These are phyloP conservation scores for Epirrita christyi DNA, from an alignment of 2,888 invertebrate genomes.

Conservation along the genomic window DNA sequence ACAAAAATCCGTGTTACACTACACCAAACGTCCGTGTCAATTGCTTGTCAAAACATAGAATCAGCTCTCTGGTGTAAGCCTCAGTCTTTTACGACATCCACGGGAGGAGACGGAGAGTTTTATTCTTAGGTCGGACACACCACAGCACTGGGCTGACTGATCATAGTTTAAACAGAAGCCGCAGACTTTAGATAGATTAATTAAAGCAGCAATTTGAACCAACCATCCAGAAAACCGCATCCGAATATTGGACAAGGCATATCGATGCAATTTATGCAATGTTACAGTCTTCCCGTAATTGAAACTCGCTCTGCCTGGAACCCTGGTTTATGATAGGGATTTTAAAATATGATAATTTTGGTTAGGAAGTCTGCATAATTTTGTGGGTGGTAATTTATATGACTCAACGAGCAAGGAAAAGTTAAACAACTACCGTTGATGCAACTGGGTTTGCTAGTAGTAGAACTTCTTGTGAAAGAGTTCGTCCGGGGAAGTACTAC, in stretches of 20 bases:
- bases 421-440: background rate
- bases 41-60: too few relatives aligned
- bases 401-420: conserved; percentile 6
- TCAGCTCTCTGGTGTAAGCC: too few relatives aligned
- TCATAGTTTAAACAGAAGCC: conserved; percentile 28
- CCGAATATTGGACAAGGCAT: conserved; percentile 31
- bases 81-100: too few relatives aligned
- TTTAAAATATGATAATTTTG: conserved; percentile 15
- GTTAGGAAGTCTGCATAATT: conserved; percentile 14
- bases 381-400: conserved; percentile 4
- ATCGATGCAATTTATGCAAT: conserved; percentile 31
- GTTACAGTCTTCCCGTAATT: conserved; percentile 25
- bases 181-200: conserved; percentile 31
- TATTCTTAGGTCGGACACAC: too few relatives aligned
- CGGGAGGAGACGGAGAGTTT: too few relatives aligned
- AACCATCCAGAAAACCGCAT: conserved; percentile 24
- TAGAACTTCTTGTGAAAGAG: too few relatives aligned
- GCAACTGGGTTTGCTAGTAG: too few relatives aligned
- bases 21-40: too few relatives aligned
- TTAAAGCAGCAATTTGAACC: conserved; percentile 34
- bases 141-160: too few relatives aligned
- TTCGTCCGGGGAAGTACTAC: too few relatives aligned
- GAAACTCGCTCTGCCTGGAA: conserved; percentile 13
- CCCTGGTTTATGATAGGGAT: conserved; percentile 25
- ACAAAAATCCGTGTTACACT: too few relatives aligned